phyloP scores from a whole-genome alignment of 2,797 vertebrate species.

The Streptopelia turtur region DNA sequence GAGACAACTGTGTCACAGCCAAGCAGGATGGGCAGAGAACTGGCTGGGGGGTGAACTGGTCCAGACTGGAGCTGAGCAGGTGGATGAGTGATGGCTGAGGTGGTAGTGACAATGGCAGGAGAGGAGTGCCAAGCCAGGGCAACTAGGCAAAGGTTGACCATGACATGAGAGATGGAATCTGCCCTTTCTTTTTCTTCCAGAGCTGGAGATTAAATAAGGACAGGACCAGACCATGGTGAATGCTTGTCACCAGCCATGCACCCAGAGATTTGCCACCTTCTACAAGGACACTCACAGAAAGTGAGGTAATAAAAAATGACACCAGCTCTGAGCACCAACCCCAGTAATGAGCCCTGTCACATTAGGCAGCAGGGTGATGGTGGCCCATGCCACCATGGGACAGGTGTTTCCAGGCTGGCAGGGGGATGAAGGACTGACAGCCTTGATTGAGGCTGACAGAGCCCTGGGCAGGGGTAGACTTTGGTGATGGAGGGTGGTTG shows the following conservation, averaged over 20 bases:
- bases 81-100: background rate
- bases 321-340: too few species aligned
- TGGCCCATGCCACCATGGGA: background rate
- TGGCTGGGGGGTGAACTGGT: fast-evolving
- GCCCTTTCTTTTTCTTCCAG: background rate
- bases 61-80: too few species aligned
- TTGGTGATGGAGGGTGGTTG: too few species aligned
- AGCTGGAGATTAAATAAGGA: background rate
- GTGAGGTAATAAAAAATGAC: background rate
- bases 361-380: background rate
- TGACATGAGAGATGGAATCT: fast-evolving
- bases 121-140: too few species aligned
- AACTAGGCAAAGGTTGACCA: fast-evolving
- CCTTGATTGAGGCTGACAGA: background rate
- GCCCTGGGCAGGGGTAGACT: too few species aligned
- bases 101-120: background rate
- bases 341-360: background rate
- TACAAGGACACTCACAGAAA: background rate
- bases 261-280: too few species aligned
- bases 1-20: fast-evolving
- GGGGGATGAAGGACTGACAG: too few species aligned
- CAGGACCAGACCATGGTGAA: background rate
- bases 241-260: too few species aligned
- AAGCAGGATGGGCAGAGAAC: background rate
- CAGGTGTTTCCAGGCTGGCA: background rate